phyloP scores from a whole-genome alignment of 2,797 vertebrate genomes.

The Argyrosomus regius region DNA sequence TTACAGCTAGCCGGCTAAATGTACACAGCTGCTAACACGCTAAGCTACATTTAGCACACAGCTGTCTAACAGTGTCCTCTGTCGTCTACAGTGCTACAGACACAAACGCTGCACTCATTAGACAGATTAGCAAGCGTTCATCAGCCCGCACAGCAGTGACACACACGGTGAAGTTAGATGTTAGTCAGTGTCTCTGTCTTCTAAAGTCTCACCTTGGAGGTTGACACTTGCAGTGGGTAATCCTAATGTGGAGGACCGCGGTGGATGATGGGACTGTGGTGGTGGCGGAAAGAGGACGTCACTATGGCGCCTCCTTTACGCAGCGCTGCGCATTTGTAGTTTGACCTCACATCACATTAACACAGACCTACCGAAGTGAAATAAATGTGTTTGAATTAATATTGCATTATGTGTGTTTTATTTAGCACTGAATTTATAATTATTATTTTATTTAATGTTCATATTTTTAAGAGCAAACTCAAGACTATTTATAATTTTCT shows the following conservation, averaged over 20 bases:
- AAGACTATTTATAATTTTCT: too few species aligned
- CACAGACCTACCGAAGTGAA: neutral
- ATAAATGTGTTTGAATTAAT: neutral
- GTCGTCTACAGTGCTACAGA: accelerated
- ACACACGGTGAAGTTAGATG: accelerated
- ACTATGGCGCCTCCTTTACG: neutral
- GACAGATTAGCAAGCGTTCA: accelerated
- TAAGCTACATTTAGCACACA: constrained; percentile 25
- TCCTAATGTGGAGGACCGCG: constrained; percentile 54
- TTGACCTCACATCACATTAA: neutral
- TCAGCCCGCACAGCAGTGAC: accelerated
- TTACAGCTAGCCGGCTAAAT: neutral
- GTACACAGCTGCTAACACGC: neutral
- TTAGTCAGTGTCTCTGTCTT: accelerated
- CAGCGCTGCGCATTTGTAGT: constrained; percentile 14
- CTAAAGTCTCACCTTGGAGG: constrained; percentile 78
- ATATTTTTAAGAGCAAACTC: too few species aligned
- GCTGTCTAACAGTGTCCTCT: neutral
- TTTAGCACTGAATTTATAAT: neutral
- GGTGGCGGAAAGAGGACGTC: neutral
- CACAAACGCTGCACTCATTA: accelerated
- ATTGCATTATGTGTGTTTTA: neutral
- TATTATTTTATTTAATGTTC: too few species aligned
- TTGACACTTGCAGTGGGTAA: constrained; percentile 70
- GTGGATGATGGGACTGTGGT: constrained; percentile 71